Base-by-base conservation (phyloP, 2,113 vertebrate species). In the Hypomesus transpacificus region DNA sequence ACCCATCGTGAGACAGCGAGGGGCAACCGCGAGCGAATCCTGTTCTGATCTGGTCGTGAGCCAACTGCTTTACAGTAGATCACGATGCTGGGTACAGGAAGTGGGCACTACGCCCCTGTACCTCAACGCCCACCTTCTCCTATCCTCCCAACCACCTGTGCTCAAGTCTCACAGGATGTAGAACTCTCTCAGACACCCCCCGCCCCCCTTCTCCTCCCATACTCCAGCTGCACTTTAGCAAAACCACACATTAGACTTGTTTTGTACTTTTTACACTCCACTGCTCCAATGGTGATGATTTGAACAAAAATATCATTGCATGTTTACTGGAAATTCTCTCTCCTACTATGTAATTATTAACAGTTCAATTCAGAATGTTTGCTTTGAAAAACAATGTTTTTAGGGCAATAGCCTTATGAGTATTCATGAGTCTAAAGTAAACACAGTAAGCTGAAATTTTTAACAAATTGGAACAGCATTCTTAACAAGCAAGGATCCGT, bases 101-200 rank as follows among this genome's bases (percentile, higher is more conserved):
- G 94, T 92, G 94, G 94, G 93, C 86, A 90, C 83, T 67, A 70
- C 81, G 84, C 86, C 92, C 88, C 75, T 52, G 88, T 74, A 8
- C 65, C 73, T 91, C 87, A 86, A 84, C 73, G 81, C 57, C 71
- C 73, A 59, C 77, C 69, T 70, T 68, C 75, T 85, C 86, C 90
- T 73, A 87, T 85, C 79, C 85, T 79, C 84, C 86, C 84, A 86
- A 91, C 93, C 95, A 94, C 95, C 95, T 94, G 91, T 86, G 89
- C 87, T 5, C 39, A 87, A 87, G 90, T 91, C 92, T 92, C 91
- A 91, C 91, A 95, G 94, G 93, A 95, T 93, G 92, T 85, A 84
- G 78, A 78, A 68, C 13, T 5, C 77, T 88, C 89, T 82, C 80
- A 88, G 84, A 50, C 21, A 61, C 53, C 52, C 39, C 4, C 34